Conservation (phyloP, 2,113 vertebrate species). For the Sturnira hondurensis region DNA sequence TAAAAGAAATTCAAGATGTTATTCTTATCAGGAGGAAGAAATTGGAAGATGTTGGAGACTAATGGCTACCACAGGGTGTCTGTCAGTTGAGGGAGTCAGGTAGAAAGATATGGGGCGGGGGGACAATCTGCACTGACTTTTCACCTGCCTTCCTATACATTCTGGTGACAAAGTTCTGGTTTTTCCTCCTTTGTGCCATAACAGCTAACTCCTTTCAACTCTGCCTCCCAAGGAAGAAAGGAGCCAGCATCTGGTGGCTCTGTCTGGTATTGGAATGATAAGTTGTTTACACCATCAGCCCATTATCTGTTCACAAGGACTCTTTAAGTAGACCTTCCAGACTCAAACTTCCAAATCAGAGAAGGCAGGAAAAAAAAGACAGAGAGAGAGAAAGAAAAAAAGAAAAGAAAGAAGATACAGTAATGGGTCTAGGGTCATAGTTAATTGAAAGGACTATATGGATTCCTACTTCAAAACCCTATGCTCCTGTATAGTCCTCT, state of each 20-base stretch:
- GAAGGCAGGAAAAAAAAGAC: not conserved
- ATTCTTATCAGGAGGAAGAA: not conserved
- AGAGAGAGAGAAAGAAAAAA: no score
- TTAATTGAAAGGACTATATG: not conserved
- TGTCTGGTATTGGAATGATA: not conserved
- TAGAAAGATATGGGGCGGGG: not conserved
- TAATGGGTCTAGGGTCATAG: not conserved
- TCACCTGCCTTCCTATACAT: not conserved
- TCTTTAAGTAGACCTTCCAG: not conserved
- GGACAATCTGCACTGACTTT: fast-evolving
- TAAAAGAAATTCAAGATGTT: not conserved
- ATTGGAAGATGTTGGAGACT: not conserved
- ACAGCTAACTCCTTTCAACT: not conserved
- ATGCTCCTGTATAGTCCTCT: not conserved
- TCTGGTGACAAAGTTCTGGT: not conserved
- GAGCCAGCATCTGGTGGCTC: not conserved
- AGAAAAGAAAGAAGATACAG: not conserved
- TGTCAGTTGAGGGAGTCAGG: not conserved
- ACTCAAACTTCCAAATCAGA: not conserved
- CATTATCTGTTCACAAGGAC: not conserved
- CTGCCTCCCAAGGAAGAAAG: not conserved
- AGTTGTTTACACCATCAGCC: not conserved
- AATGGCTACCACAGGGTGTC: not conserved
- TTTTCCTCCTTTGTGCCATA: not conserved
- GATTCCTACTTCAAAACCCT: not conserved